Conservation (phyloP, 1,140 invertebrate genomes). For the Gryllus bimaculatus region DNA sequence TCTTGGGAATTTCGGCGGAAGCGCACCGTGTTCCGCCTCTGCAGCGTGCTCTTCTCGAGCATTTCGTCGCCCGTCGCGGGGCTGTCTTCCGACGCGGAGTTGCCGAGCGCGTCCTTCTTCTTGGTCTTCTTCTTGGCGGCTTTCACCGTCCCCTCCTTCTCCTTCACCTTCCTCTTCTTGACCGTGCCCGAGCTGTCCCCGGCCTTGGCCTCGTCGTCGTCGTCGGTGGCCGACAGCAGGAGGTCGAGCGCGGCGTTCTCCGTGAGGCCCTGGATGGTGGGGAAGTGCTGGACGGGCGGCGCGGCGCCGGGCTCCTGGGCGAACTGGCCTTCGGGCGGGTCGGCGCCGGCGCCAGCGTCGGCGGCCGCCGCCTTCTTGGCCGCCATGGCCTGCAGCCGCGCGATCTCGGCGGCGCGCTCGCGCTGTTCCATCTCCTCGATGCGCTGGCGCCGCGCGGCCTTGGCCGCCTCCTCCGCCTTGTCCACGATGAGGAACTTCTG, state of each 20-base stretch:
- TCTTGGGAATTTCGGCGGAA: conserved; percentile 25
- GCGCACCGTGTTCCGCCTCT: conserved; percentile 25
- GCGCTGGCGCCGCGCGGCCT: not conserved
- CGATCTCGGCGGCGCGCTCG: not conserved
- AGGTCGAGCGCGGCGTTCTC: conserved; percentile 35
- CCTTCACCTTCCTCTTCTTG: not conserved
- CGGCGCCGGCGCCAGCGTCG: not conserved
- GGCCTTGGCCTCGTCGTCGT: not conserved
- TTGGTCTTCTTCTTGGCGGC: conserved; percentile 15
- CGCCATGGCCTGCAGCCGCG: not conserved
- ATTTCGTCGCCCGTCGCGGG: not conserved
- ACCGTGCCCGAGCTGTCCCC: not conserved
- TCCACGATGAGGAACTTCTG: conserved; percentile 66
- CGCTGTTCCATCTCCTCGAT: not conserved
- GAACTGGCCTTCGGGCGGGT: not conserved
- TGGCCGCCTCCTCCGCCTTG: conserved; percentile 30
- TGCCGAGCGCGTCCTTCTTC: not conserved
- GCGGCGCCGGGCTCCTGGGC: conserved; percentile 16
- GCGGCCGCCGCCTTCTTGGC: not conserved
- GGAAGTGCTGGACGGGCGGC: conserved; percentile 7
- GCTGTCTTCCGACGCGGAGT: not conserved
- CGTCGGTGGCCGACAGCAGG: conserved; percentile 33
- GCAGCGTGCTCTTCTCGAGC: conserved; percentile 1
- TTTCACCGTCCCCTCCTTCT: not conserved
- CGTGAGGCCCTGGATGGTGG: conserved; percentile 14